phyloP scores from a whole-genome alignment of 2,113 vertebrate species.

The Noctilio leporinus region DNA sequence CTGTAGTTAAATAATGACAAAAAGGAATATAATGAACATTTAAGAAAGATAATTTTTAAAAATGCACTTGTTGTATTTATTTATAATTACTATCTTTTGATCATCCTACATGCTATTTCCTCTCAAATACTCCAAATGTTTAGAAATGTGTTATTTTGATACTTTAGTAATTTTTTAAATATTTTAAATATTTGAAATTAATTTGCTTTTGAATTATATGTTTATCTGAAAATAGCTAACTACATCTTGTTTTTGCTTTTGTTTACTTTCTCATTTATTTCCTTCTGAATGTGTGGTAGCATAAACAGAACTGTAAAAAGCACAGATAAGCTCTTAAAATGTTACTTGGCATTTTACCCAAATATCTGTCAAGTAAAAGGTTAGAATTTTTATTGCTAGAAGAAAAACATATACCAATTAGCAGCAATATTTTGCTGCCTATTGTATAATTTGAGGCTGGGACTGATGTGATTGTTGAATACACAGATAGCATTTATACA shows the following conservation, averaged over 20 bases:
- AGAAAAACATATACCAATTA: slow-evolving; percentile 81
- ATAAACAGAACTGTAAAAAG: slow-evolving; percentile 76
- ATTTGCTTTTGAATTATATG: slow-evolving; percentile 11
- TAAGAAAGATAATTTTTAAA: neutral
- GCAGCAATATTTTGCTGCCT: slow-evolving; percentile 64
- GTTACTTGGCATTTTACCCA: slow-evolving; percentile 79
- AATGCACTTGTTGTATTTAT: neutral
- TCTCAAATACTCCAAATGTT: neutral
- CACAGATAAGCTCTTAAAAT: slow-evolving; percentile 81
- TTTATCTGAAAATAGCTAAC: slow-evolving; percentile 56
- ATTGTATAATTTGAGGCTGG: slow-evolving; percentile 56
- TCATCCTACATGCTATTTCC: neutral
- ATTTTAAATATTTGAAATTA: slow-evolving; percentile 41
- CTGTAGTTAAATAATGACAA: neutral
- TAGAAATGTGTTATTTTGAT: neutral
- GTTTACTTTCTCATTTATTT: slow-evolving; percentile 71
- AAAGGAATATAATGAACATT: neutral
- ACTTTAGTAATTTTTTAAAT: slow-evolving; percentile 35
- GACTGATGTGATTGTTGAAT: slow-evolving; percentile 52
- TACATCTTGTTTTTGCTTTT: slow-evolving; percentile 56
- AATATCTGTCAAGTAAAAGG: slow-evolving; percentile 82
- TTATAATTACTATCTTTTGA: neutral
- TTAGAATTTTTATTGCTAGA: slow-evolving; percentile 81
- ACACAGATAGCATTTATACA: neutral
- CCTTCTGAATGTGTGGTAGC: slow-evolving; percentile 64